Percentiles rank a stretch among this genome's conserved stretches.
Evolutionary conservation across 2,888 invertebrate species (phyloP).

Genomic region (Tupiocoris notatus): DNA sequence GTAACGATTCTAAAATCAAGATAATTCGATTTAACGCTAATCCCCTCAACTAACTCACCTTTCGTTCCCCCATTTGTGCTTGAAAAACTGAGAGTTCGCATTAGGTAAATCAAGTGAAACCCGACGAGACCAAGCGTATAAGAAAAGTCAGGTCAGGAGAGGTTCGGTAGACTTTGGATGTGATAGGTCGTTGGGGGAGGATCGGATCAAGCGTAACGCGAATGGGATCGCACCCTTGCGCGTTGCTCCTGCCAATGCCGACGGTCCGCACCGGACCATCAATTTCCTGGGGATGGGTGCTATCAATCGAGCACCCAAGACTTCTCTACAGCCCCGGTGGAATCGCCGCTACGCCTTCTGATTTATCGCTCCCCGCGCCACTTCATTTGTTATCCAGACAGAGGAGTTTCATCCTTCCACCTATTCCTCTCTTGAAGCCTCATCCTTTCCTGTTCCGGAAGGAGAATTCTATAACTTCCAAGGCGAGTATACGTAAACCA

Average conservation of each 20-base stretch:
- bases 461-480: too few relatives aligned
- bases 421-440: too few relatives aligned
- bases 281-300: constrained; percentile 41
- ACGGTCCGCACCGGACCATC: constrained; percentile 44
- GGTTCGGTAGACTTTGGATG: not conserved
- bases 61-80: too few relatives aligned
- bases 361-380: constrained; percentile 42
- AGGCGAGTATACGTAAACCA: too few relatives aligned
- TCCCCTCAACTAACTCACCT: too few relatives aligned
- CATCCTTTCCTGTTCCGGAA: too few relatives aligned
- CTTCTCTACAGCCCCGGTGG: not conserved
- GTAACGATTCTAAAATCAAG: too few relatives aligned
- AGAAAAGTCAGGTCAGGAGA: not conserved
- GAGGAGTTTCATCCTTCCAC: constrained; percentile 1
- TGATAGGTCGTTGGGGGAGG: not conserved
- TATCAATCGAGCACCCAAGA: constrained; percentile 36
- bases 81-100: too few relatives aligned
- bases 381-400: constrained; percentile 42
- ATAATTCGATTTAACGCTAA: too few relatives aligned
- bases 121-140: too few relatives aligned
- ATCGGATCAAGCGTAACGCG: not conserved
- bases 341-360: constrained; percentile 5
- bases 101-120: too few relatives aligned
- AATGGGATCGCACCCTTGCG: not conserved
- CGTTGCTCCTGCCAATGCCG: constrained; percentile 19